phyloP scores from a whole-genome alignment of 2,113 vertebrate genomes.

The Pseudolaguvia tuberculata region DNA sequence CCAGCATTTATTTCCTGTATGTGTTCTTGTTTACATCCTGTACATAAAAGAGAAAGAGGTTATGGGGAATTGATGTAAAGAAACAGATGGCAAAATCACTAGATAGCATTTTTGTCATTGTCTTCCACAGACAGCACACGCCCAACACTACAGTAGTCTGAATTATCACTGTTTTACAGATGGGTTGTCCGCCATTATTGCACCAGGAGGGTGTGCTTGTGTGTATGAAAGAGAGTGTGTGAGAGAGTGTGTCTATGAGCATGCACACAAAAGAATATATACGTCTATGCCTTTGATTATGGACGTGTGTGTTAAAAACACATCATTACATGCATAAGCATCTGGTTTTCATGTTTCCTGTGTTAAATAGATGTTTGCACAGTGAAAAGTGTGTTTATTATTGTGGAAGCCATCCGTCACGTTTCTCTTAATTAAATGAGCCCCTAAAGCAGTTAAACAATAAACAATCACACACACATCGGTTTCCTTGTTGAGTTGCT shows the following conservation, averaged over 20 bases:
- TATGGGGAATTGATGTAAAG: constrained; percentile 1
- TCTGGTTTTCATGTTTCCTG: constrained; percentile 41
- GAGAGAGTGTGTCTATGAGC: neutral
- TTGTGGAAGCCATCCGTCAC: constrained; percentile 30
- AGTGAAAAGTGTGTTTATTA: constrained; percentile 35
- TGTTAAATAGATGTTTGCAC: constrained; percentile 35
- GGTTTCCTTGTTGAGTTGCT: constrained; percentile 60
- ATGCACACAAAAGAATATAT: constrained; percentile 38
- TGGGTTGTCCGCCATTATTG: constrained; percentile 42
- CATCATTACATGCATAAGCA: neutral
- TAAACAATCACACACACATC: constrained; percentile 61
- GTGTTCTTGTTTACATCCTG: neutral
- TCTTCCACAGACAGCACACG: constrained; percentile 9
- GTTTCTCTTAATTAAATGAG: constrained; percentile 44
- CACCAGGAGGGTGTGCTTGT: constrained; percentile 37
- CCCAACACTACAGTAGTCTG: neutral
- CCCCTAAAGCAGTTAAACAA: constrained; percentile 52
- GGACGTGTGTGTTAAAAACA: constrained; percentile 12
- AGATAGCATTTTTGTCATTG: constrained; percentile 21
- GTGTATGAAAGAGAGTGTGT: neutral
- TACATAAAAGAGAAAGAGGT: neutral
- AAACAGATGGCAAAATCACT: constrained; percentile 25
- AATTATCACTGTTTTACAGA: constrained; percentile 51
- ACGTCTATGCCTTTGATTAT: constrained; percentile 13
- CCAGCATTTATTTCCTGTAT: neutral